Base-by-base conservation (phyloP, 2,797 vertebrate genomes). In the Myotis planiceps region DNA sequence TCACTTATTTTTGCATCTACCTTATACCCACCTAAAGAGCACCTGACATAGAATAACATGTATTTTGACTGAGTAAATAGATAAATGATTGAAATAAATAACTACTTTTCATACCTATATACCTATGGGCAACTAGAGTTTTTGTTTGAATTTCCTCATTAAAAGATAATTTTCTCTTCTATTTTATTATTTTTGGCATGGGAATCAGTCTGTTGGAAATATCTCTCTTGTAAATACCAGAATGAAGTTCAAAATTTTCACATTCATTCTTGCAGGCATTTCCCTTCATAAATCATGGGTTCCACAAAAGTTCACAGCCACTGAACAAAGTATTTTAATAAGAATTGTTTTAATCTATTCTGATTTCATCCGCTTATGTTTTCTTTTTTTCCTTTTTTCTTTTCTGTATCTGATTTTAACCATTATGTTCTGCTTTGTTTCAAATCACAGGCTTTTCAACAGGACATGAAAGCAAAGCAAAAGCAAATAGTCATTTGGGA, bases 271-370 rank as follows among this genome's bases (percentile, higher is more conserved):
- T 97, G 63, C 88, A 98, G 96, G 84, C 29, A 96, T 96, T 98
- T 98, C 80, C 91, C 95, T 95, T 97, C 88, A 89, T 96, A 87
- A 96, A 91, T 95, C 95, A 96, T 94, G 89, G 68, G 87, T 93
- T 96, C 79, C 85, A 96, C 84, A 97, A 96, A 97, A 97, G 95
- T 97, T 98, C 92, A 98, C 94, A 98, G 93, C 75, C 96, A 96
- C 78, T 96, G 83, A 97, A 94, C 86, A 85, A 97, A 95, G 94
- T 97, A 98, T 98, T 98, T 98, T 97, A 97, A 98, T 97, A 97
- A 97, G 71, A 96, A 98, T 98, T 97, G 97, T 97, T 98, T 96
- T 98, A 98, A 98, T 98, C 95, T 98, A 93, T 92, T 97, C 97
- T 97, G 94, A 97, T 98, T 98, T 96, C 89, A 96, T 97, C 94